Evolutionary conservation across 2,113 vertebrate genomes (phyloP).

Genomic region (Nibea coibor): DNA sequence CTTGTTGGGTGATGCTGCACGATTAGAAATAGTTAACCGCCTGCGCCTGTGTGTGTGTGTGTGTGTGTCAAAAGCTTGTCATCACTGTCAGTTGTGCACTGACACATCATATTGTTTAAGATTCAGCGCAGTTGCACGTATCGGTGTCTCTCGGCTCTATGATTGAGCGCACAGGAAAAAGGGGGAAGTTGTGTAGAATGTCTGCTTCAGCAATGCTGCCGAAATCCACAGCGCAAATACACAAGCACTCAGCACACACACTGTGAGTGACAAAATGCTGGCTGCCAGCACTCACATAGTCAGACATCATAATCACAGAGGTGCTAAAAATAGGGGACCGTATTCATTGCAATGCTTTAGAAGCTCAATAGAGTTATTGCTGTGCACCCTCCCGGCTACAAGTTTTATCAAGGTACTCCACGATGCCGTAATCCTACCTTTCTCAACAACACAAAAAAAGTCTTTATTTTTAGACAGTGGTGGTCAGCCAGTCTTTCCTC

Average conservation of each 20-base stretch:
- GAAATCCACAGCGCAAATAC: slow-evolving; percentile 54
- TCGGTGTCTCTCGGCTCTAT: slow-evolving; percentile 45
- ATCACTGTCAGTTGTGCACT: slow-evolving; percentile 22
- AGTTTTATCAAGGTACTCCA: slow-evolving; percentile 41
- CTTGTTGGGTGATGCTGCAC: slow-evolving; percentile 12
- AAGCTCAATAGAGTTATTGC: slow-evolving; percentile 58
- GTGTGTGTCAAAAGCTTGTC: slow-evolving; percentile 34
- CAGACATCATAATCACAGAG: slow-evolving; percentile 77
- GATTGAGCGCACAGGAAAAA: slow-evolving; percentile 42
- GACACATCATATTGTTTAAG: slow-evolving; percentile 40
- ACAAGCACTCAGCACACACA: slow-evolving; percentile 37
- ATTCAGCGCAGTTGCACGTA: slow-evolving; percentile 39
- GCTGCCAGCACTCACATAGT: slow-evolving; percentile 67
- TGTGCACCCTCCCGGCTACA: slow-evolving; percentile 11
- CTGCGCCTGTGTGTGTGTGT: slow-evolving; percentile 4
- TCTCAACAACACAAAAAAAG: slow-evolving; percentile 62
- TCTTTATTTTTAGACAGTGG: slow-evolving; percentile 64
- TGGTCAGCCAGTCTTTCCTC: slow-evolving; percentile 27
- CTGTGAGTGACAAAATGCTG: slow-evolving; percentile 69
- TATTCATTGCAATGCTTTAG: slow-evolving; percentile 66
- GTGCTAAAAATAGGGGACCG: slow-evolving; percentile 73
- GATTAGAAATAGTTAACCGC: slow-evolving; percentile 7
- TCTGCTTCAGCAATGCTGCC: slow-evolving; percentile 39
- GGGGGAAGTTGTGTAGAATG: slow-evolving; percentile 44
- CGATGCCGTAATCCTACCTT: slow-evolving; percentile 4